Evolutionary conservation across 2,888 invertebrate genomes (phyloP), one percentile per base, ranked within the genome.

Genomic region (Oscheius sp.): DNA sequence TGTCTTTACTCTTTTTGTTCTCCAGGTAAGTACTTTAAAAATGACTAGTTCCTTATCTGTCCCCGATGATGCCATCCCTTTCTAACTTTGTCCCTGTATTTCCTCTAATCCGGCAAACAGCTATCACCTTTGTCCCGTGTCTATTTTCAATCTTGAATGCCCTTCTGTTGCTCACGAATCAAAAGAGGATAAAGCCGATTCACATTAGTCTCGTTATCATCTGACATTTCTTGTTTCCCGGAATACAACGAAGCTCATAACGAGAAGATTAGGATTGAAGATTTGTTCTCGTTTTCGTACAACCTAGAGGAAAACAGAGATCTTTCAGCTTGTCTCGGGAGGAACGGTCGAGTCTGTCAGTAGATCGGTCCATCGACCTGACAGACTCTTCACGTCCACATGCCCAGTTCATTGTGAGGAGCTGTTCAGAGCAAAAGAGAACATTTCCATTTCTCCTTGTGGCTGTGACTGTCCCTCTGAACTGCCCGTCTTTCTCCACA

Each of bases 371-470:
- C 35, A 37, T 33, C 68, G 55, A 10, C 68, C 68, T 9, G 85
- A 84, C 60, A 63, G 77, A 9, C 75, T 85, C 58, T 65, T 76
- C 32, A 82, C 85, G 7, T 75, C 81, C n/a, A 63, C 79, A 32
- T 84, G 85, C 37, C 83, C 82, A 2, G 65, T 81, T 29, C 73
- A 83, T 13, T 85, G 85, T 73, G 76, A 80, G 51, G 78, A 79
- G 48, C 70, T 80, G 9, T 82, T 80, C 63, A 75, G 75, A 33
- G 81, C 81, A 21, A n/a, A 62, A 2, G 70, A 75, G 21, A 55
- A 73, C 33, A 35, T 53, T 42, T 21, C 51, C 1, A 37, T 59
- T 13, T 13, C 62, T 37, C 48, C 48, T 3, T 83, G 83, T 73
- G 60, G 73, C 10, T 86, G 86, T 68, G 65, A 71, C 4, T 86